Evolutionary conservation across 1,140 invertebrate species (phyloP).

Genomic region (Trichoplusia ni): DNA sequence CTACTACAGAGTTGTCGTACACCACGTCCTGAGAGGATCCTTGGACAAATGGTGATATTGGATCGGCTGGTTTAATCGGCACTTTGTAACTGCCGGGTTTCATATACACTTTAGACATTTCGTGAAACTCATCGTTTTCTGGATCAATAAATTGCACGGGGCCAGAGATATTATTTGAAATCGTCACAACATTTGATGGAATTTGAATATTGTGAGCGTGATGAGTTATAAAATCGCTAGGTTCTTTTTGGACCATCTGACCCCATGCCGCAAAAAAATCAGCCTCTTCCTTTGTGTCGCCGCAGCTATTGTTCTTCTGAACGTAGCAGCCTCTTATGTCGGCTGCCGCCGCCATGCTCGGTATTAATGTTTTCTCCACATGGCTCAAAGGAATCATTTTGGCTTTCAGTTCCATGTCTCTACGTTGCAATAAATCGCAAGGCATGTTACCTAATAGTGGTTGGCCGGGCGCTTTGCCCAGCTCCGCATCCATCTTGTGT

Average conservation of each 20-base stretch:
- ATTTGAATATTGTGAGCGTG: constrained; percentile 71
- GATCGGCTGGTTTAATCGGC: constrained; percentile 74
- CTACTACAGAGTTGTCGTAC: constrained; percentile 52
- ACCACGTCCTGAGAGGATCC: constrained; percentile 51
- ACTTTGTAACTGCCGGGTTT: constrained; percentile 80
- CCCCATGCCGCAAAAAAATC: constrained; percentile 80
- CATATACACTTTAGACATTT: constrained; percentile 79
- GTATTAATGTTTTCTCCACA: constrained; percentile 74
- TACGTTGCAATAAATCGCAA: constrained; percentile 66
- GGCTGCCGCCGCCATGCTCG: constrained; percentile 62
- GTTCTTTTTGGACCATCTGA: constrained; percentile 79
- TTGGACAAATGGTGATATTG: constrained; percentile 56
- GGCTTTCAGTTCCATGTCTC: constrained; percentile 73
- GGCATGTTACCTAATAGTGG: constrained; percentile 56
- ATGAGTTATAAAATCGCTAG: constrained; percentile 77
- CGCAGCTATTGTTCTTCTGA: constrained; percentile 74
- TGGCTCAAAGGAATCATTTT: constrained; percentile 78
- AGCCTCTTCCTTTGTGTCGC: constrained; percentile 71
- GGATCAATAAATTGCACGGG: constrained; percentile 77
- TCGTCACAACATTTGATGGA: constrained; percentile 69
- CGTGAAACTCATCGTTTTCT: constrained; percentile 79
- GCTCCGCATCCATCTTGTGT: constrained; percentile 73
- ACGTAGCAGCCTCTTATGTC: constrained; percentile 67
- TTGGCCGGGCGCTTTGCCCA: constrained; percentile 68
- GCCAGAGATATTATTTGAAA: constrained; percentile 76